Conservation (phyloP, 2,888 invertebrate genomes). For the Alcis repandata region DNA sequence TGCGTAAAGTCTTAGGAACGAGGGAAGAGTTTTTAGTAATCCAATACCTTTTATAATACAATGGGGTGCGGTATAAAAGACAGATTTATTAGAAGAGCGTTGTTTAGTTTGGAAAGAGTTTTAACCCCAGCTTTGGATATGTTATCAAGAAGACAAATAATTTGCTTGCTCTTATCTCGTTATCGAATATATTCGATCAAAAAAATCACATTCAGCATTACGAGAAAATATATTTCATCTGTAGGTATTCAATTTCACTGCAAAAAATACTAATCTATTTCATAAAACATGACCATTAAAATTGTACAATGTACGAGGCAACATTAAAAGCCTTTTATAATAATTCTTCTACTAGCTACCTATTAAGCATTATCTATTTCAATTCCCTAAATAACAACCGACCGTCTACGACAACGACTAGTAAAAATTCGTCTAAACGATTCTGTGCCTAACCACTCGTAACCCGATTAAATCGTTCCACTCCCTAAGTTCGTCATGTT, state of each 20-base stretch:
- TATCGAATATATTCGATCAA: background rate
- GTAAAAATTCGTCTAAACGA: constrained; percentile 47
- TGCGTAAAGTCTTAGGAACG: constrained; percentile 26
- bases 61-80: background rate
- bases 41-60: constrained; percentile 26
- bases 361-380: constrained; percentile 23
- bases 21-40: constrained; percentile 25
- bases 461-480: constrained; percentile 30
- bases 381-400: constrained; percentile 35
- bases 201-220: background rate
- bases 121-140: background rate
- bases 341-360: constrained; percentile 4
- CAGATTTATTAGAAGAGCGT: background rate
- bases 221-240: background rate
- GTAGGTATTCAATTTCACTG: background rate
- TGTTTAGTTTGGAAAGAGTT: background rate
- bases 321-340: constrained; percentile 15
- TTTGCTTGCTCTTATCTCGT: background rate
- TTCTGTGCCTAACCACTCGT: constrained; percentile 31
- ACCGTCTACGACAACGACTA: constrained; percentile 41
- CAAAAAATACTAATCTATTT: background rate
- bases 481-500: background rate
- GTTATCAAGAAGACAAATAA: constrained; percentile 5
- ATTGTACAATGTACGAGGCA: constrained; percentile 22
- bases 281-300: constrained; percentile 1